Evolutionary conservation across 2,113 vertebrate species (phyloP), one percentile per base, ranked within the genome.

Genomic region (Urocitellus parryii): DNA sequence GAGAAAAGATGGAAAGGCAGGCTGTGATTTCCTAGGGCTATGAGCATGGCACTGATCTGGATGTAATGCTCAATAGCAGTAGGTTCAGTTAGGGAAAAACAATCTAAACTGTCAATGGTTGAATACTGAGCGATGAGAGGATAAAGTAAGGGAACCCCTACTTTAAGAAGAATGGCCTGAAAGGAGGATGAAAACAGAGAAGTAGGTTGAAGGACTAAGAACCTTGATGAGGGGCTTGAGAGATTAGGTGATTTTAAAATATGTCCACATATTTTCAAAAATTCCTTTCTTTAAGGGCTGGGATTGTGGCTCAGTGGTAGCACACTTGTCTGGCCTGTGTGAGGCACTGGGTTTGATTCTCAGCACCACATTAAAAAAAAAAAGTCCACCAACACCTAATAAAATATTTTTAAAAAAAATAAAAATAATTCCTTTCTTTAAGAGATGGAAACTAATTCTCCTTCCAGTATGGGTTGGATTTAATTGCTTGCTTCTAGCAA

Each of bases 381-480:
- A 45, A 45, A 45, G 45, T 45, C 1, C 45, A 45, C 45, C 45
- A 9, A 45, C 45, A 45, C 45, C 45, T 45, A 45, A 45, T 45
- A 45, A 45, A 45, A 45, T 45, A 45, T 45, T 45, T 45, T 9
- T 9, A 0, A 9, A 45, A 45, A 45, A 45, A 45, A 45, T 45
- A 45, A 45, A 45, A 45, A 8, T 45, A 82, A 93, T 67, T 85
- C 53, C 61, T 91, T 84, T 93, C 72, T 86, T 34, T 53, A 91
- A 65, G 51, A 79, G 45, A 18, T 79, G 2, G 42, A 90, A 61
- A 90, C 17, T n/a, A 83, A 53, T 81, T 88, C 48, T 74, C 63
- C 24, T 92, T 56, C 72, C 29, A 45, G 8, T 68, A 24, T 79
- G 37, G 45, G 8, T 70, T 79, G 22, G 48, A 81, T 80, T 86